These are phyloP conservation scores for Megamerina dolium DNA, from an alignment of 2,888 invertebrate species.

Conservation along the genomic window DNA sequence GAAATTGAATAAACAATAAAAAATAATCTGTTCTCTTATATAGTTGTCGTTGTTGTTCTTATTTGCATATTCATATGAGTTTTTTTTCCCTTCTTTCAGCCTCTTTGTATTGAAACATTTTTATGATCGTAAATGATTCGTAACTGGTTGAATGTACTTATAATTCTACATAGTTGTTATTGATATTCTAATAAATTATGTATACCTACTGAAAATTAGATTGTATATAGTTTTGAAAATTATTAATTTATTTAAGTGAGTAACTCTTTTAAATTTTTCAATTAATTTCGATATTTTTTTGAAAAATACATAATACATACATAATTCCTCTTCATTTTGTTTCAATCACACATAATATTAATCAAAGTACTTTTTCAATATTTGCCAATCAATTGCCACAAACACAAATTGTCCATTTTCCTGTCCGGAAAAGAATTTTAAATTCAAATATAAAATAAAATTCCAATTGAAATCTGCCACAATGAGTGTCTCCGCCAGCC, in stretches of 20 bases:
- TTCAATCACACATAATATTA: conserved; percentile 25
- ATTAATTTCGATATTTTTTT: too few relatives aligned
- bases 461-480: conserved; percentile 44
- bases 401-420: conserved; percentile 49
- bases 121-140: conserved; percentile 13
- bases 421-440: conserved; percentile 44
- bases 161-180: too few relatives aligned
- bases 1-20: conserved; percentile 37
- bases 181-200: too few relatives aligned
- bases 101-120: conserved; percentile 3
- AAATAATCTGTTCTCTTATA: conserved; percentile 42
- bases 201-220: too few relatives aligned
- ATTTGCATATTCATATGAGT: conserved; percentile 10
- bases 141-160: conserved; percentile 8
- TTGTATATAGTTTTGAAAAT: too few relatives aligned
- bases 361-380: conserved; percentile 38
- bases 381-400: conserved; percentile 48
- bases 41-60: conserved; percentile 16
- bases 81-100: too few relatives aligned
- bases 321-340: too few relatives aligned
- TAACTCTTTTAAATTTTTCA: too few relatives aligned
- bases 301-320: too few relatives aligned
- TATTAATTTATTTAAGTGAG: too few relatives aligned
- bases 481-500: conserved; percentile 27
- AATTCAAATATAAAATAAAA: conserved; percentile 45